Evolutionary conservation across 2,113 vertebrate species (phyloP).

Genomic region (Pygoscelis antarcticus): DNA sequence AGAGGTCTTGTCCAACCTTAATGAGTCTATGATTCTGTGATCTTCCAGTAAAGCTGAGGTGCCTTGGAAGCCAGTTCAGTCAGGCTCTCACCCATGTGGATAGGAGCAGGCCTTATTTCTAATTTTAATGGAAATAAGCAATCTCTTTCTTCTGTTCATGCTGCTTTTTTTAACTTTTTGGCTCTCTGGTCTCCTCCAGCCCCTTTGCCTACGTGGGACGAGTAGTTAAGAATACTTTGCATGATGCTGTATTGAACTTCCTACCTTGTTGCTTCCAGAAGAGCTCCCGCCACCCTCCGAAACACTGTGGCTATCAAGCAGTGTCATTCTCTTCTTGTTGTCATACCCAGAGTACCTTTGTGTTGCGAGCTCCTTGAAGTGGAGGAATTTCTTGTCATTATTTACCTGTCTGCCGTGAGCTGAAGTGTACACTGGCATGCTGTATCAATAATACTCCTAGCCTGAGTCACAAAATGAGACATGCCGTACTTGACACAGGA

Average conservation of each 20-base stretch:
- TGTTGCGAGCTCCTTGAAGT: not conserved
- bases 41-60: not conserved
- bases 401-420: not conserved
- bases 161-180: not conserved
- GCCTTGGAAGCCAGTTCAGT: not conserved
- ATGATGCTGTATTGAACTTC: not conserved
- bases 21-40: too few relatives aligned
- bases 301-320: not conserved
- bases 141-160: not conserved
- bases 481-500: not conserved
- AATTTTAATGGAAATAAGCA: too few relatives aligned
- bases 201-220: accelerated
- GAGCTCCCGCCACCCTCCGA: not conserved
- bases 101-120: not conserved
- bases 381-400: not conserved
- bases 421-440: accelerated
- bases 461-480: not conserved
- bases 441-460: not conserved
- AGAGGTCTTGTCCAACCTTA: too few relatives aligned
- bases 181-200: not conserved
- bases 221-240: not conserved
- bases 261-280: not conserved
- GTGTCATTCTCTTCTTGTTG: accelerated
- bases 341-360: not conserved
- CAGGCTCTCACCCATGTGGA: accelerated